Evolutionary conservation across 2,888 invertebrate species (phyloP).

Genomic region (Oscheius onirici): DNA sequence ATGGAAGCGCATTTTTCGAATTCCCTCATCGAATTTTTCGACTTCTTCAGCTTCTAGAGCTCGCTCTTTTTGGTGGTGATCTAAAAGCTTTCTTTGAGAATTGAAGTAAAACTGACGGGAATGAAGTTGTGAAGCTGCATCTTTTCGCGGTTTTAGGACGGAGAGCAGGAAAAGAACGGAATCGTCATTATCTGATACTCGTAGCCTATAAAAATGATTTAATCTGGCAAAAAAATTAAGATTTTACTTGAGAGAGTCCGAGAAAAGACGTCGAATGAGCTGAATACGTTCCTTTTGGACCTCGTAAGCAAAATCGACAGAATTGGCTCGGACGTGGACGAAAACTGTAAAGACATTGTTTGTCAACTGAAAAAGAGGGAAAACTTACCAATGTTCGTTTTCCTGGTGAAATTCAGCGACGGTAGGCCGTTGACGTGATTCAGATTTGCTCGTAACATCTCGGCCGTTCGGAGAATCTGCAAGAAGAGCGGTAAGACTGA

Average conservation of each 20-base stretch:
- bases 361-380: too few species aligned
- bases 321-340: constrained; percentile 55
- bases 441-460: constrained; percentile 42
- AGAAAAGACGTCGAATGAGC: constrained; percentile 35
- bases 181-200: constrained; percentile 35
- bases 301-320: constrained; percentile 44
- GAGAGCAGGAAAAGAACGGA: constrained; percentile 34
- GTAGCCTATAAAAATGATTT: constrained; percentile 16
- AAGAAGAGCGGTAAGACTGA: not conserved
- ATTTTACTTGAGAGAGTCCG: constrained; percentile 38
- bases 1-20: constrained; percentile 14
- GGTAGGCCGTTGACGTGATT: constrained; percentile 27
- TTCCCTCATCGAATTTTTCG: constrained; percentile 15
- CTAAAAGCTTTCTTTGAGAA: not conserved
- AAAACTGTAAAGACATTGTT: constrained; percentile 54
- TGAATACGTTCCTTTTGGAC: constrained; percentile 41
- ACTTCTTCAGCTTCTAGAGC: constrained; percentile 13
- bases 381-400: constrained; percentile 49
- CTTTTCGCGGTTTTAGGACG: constrained; percentile 39
- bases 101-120: not conserved
- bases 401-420: constrained; percentile 35
- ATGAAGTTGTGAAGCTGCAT: constrained; percentile 22
- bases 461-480: constrained; percentile 41
- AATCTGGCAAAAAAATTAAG: not conserved
- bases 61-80: not conserved